phyloP scores from a whole-genome alignment of 23 tunicate species.

The Clavelina lepadiformis region DNA sequence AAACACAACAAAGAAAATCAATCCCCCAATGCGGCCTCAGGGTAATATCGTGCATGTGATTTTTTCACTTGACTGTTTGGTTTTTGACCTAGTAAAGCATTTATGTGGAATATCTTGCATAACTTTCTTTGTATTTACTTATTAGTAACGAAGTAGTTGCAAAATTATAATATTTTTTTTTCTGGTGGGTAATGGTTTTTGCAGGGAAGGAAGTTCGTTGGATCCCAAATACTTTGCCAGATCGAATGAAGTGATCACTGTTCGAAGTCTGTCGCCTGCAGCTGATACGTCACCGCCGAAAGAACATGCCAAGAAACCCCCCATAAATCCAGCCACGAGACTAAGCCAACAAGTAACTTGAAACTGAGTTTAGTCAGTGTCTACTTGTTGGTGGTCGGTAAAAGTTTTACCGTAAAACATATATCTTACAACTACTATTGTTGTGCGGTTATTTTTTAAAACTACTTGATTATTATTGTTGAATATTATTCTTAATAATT shows the following conservation, averaged over 20 bases:
- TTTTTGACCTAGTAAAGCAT: neutral
- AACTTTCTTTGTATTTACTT: too few relatives aligned
- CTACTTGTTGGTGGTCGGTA: neutral
- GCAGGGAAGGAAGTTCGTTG: conserved; percentile 46
- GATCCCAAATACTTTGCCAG: conserved; percentile 73
- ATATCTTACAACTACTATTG: too few relatives aligned
- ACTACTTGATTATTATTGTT: neutral
- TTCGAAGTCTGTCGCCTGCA: conserved; percentile 54
- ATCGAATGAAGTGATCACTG: conserved; percentile 45
- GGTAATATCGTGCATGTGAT: neutral
- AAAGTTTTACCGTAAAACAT: too few relatives aligned
- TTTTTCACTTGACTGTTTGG: neutral
- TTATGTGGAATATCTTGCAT: too few relatives aligned
- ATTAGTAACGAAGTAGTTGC: too few relatives aligned
- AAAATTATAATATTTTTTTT: too few relatives aligned
- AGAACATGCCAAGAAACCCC: conserved; percentile 5
- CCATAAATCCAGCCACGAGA: conserved; percentile 40
- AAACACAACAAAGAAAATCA: conserved; percentile 55
- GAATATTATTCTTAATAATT: too few relatives aligned
- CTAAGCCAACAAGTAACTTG: conserved; percentile 77
- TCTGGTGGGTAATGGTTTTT: too few relatives aligned
- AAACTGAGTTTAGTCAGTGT: neutral
- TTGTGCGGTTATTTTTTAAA: neutral
- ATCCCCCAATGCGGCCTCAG: conserved; percentile 24
- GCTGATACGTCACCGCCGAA: conserved; percentile 20